phyloP scores from a whole-genome alignment of 2,113 vertebrate species.

The Pomatostomus ruficeps region DNA sequence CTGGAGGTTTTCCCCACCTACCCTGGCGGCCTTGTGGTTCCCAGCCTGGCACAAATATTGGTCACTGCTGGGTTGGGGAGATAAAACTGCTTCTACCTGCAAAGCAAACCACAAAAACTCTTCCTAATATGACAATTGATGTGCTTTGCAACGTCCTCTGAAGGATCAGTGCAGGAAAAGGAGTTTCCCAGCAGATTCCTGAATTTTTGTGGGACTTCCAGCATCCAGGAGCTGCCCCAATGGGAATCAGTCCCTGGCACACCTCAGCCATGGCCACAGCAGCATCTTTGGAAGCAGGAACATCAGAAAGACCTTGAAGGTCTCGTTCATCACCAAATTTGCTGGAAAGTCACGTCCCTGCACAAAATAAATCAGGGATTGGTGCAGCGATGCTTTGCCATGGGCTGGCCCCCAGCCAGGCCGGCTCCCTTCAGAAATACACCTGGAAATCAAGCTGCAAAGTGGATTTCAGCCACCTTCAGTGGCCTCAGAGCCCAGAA shows the following conservation, averaged over 20 bases:
- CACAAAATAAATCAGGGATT: neutral
- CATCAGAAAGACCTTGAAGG: neutral
- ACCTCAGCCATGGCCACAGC: neutral
- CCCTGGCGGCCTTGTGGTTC: neutral
- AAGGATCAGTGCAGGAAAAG: neutral
- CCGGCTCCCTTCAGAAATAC: neutral
- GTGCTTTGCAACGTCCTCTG: neutral
- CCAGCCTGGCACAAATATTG: rapidly evolving
- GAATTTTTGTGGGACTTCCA: neutral
- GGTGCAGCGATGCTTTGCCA: neutral
- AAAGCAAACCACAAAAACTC: neutral
- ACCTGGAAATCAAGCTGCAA: neutral
- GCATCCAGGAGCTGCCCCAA: rapidly evolving
- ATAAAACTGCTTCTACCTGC: neutral
- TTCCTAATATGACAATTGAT: rapidly evolving
- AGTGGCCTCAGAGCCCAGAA: neutral
- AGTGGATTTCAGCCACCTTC: neutral
- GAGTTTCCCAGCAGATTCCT: neutral
- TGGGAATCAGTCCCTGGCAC: neutral
- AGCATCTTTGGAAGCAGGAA: rapidly evolving
- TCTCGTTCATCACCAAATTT: rapidly evolving
- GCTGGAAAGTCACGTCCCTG: neutral
- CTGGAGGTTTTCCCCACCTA: neutral
- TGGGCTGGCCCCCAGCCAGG: neutral
- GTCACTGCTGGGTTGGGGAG: neutral